Base-by-base conservation (phyloP, 1,140 invertebrate species). In the Pseudomyrmex concolor region DNA sequence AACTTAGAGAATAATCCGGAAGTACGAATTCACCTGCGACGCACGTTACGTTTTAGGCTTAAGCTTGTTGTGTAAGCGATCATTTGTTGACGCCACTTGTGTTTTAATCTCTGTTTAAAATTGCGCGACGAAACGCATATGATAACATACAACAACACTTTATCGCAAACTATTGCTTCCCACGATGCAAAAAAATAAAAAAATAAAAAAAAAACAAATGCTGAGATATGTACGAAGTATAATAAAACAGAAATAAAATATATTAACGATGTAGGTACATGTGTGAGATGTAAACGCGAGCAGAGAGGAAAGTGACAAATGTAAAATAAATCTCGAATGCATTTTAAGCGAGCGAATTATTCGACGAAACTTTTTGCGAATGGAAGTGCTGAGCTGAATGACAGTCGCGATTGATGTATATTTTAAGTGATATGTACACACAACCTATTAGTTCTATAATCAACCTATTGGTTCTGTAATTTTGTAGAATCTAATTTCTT, bases 41-140 rank as follows among this genome's bases (percentile, higher is more conserved):
- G 54, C 7, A 57, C 55, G 55, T 84, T 87, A 34, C 86, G 67
- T 50, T 86, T 7, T 86, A 87, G 86, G 48, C 72, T 84, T 87
- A 87, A 87, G 86, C 86, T 87, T 78, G 62, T 70, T 64, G 19
- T 64, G 19, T 87, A 73, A 84, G 63, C 25, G 82, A 84, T 66
- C 22, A 87, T 87, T 87, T 87, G 66, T 70, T 57, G 54, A 78
- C 12, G 55, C 50, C 54, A 68, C 19, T 86, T 83, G 57, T 51
- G 45, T 66, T 17, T 67, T 64, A 15, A 74, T 50, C 74, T 67
- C 10, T 45, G 57, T 82, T 85, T 34, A 5, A 34, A n/a, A 57
- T 74, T 19, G 54, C 50, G 45, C 45, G 10, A 81, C 63, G 66
- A 62, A 59, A 66, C 22, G 50, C 5, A 34, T 34, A 34, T 34